These are phyloP conservation scores for Antigone vipio DNA, from an alignment of 2,113 vertebrate genomes.

Conservation along the genomic window DNA sequence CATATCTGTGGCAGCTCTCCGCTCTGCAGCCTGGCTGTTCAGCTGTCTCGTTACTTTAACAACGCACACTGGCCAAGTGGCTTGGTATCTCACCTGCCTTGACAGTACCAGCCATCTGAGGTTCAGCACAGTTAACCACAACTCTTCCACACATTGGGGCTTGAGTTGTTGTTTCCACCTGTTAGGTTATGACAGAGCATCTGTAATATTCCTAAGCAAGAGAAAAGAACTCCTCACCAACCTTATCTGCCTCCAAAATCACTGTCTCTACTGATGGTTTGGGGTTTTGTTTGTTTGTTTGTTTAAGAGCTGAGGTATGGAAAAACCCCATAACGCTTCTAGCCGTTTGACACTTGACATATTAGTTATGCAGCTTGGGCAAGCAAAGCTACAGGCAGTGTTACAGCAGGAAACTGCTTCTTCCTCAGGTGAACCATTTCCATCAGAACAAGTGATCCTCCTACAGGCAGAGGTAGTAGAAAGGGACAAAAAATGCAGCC, in stretches of 20 bases:
- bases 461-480: background rate
- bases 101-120: background rate
- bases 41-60: rapidly evolving
- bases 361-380: background rate
- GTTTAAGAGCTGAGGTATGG: background rate
- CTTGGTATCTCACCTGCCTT: background rate
- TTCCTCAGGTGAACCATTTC: background rate
- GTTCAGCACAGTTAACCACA: background rate
- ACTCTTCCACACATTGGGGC: background rate
- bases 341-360: background rate
- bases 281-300: no score
- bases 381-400: background rate
- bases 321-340: rapidly evolving
- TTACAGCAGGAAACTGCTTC: background rate
- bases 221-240: background rate
- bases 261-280: background rate
- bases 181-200: background rate
- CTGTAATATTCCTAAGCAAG: background rate
- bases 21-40: background rate
- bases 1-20: rapidly evolving
- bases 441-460: background rate
- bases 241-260: background rate
- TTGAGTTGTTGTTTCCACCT: background rate
- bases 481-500: background rate
- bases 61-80: background rate